These are phyloP conservation scores for Chaetodon trifasciatus DNA, from an alignment of 2,797 vertebrate genomes.

Conservation along the genomic window DNA sequence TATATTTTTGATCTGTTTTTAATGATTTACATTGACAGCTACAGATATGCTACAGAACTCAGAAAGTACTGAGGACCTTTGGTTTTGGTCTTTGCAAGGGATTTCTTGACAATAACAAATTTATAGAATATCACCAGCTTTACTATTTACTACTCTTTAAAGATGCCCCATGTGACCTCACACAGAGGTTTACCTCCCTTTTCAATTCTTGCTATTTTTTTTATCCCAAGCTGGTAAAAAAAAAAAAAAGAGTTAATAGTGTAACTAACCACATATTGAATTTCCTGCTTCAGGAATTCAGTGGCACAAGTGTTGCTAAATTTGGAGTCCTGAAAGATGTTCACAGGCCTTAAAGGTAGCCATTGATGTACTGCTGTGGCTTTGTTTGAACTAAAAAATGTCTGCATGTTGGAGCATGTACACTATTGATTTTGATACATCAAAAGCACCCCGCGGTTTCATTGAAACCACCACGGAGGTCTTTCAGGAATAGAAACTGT, in stretches of 20 bases:
- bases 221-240: background rate
- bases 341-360: conserved; percentile 29
- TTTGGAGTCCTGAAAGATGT: conserved; percentile 37
- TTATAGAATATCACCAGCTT: background rate
- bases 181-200: conserved; percentile 10
- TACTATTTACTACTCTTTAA: background rate
- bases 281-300: conserved; percentile 22
- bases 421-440: conserved; percentile 58
- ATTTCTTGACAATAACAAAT: background rate
- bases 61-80: too few species aligned
- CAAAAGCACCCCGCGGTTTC: conserved; percentile 42
- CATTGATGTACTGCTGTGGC: conserved; percentile 24
- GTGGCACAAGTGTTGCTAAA: conserved; percentile 28
- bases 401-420: conserved; percentile 43
- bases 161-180: background rate
- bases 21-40: too few species aligned
- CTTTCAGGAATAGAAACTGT: conserved; percentile 44
- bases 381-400: conserved; percentile 33
- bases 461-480: conserved; percentile 27
- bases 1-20: too few species aligned
- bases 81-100: background rate
- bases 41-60: too few species aligned
- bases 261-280: conserved; percentile 26
- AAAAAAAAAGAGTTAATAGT: background rate
- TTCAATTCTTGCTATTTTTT: background rate